phyloP scores from a whole-genome alignment of 2,888 invertebrate species.

The Tubulanus polymorphus region DNA sequence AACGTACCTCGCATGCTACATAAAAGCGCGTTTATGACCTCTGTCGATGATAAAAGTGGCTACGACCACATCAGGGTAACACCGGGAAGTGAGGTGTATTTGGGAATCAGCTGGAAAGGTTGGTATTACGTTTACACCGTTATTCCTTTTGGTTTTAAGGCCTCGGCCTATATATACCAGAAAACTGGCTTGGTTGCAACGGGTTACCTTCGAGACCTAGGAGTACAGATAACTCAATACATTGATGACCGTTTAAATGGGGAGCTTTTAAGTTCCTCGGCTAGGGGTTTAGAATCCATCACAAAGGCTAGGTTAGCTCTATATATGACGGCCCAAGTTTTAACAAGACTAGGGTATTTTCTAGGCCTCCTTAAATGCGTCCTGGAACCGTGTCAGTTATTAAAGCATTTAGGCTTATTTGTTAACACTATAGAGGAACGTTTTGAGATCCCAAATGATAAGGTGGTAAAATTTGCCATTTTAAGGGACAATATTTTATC shows the following conservation, averaged over 20 bases:
- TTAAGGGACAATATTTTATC: neutral
- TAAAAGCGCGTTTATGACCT: slow-evolving; percentile 1
- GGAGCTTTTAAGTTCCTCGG: no score
- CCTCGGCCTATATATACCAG: slow-evolving; percentile 12
- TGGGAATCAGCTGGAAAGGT: slow-evolving; percentile 12
- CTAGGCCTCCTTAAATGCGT: slow-evolving; percentile 9
- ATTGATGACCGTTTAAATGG: no score
- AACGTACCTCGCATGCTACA: slow-evolving; percentile 10
- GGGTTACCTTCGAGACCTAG: neutral
- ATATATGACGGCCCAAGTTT: no score
- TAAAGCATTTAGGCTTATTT: slow-evolving; percentile 5
- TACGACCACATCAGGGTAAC: slow-evolving; percentile 11
- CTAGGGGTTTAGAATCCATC: no score
- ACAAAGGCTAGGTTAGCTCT: no score
- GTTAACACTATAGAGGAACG: slow-evolving; percentile 4
- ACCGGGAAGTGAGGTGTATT: slow-evolving; percentile 5
- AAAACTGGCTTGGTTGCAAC: slow-evolving; percentile 7
- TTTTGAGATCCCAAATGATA: slow-evolving; percentile 1
- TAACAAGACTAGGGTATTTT: slow-evolving; percentile 15
- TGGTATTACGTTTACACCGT: slow-evolving; percentile 21
- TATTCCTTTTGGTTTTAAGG: slow-evolving; percentile 22
- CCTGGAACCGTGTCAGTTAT: neutral
- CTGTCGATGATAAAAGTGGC: slow-evolving; percentile 15
- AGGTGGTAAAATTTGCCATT: neutral
- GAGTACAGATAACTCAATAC: slow-evolving; percentile 8